These are phyloP conservation scores for Rhineura floridana DNA, from an alignment of 2,113 vertebrate genomes.

Conservation along the genomic window DNA sequence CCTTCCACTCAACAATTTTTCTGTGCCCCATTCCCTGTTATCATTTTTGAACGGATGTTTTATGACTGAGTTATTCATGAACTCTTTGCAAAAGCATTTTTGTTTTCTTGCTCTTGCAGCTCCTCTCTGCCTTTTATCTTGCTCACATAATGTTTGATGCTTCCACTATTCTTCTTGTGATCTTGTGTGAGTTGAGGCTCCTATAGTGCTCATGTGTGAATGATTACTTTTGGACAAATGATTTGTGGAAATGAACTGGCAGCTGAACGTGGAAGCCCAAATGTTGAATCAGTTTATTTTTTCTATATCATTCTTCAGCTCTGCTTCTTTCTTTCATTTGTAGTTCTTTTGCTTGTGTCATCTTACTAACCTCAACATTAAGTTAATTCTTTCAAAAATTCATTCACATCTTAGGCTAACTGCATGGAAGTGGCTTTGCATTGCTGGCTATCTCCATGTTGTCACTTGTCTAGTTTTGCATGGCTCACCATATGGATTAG, in stretches of 20 bases:
- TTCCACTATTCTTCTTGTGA: neutral
- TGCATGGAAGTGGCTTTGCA: no score
- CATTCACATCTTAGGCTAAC: neutral
- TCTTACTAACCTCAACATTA: neutral
- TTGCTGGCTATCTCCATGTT: neutral
- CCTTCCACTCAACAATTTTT: neutral
- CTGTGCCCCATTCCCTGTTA: neutral
- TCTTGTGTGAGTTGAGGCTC: neutral
- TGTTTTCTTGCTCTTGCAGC: neutral
- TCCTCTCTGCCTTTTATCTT: neutral
- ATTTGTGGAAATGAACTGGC: neutral
- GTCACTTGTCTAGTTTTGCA: neutral
- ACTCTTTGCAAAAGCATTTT: neutral
- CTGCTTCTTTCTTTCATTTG: neutral
- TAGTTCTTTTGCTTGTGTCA: neutral
- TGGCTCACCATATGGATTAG: neutral
- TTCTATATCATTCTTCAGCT: neutral
- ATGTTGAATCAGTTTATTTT: neutral
- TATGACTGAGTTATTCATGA: neutral
- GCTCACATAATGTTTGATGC: neutral
- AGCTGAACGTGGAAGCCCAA: neutral
- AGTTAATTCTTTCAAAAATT: neutral
- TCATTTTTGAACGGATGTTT: neutral
- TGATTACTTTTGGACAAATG: neutral
- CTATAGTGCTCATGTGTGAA: neutral